These are phyloP conservation scores for Mechanitis messenoides DNA, from an alignment of 2,888 invertebrate species.

Conservation along the genomic window DNA sequence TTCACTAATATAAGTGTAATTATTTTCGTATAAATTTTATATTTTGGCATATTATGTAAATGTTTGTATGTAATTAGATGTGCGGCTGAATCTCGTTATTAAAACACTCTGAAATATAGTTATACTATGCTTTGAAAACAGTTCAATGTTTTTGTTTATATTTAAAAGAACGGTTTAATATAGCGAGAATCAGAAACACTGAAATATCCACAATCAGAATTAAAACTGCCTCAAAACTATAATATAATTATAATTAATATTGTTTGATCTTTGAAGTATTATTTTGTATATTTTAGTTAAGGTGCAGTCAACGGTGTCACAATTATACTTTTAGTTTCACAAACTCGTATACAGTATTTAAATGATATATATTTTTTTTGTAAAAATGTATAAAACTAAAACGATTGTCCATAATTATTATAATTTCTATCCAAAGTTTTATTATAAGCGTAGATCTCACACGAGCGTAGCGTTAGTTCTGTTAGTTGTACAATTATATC, in stretches of 20 bases:
- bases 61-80: slow-evolving; percentile 11
- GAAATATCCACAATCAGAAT: slow-evolving; percentile 33
- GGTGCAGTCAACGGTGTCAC: slow-evolving; percentile 55
- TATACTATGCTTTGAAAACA: too few species aligned
- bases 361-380: slow-evolving; percentile 54
- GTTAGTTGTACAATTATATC: slow-evolving; percentile 64
- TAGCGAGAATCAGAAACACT: too few species aligned
- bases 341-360: slow-evolving; percentile 53
- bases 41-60: slow-evolving; percentile 20
- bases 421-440: slow-evolving; percentile 75
- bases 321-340: slow-evolving; percentile 53
- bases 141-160: too few species aligned
- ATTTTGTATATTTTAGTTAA: slow-evolving; percentile 53
- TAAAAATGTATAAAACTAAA: slow-evolving; percentile 70
- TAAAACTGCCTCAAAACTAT: slow-evolving; percentile 60
- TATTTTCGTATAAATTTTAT: slow-evolving; percentile 59
- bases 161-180: too few species aligned
- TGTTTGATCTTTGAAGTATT: slow-evolving; percentile 47
- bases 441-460: slow-evolving; percentile 75
- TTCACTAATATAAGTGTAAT: slow-evolving; percentile 58
- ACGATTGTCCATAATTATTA: slow-evolving; percentile 60
- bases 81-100: too few species aligned
- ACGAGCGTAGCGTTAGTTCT: slow-evolving; percentile 58
- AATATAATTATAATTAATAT: slow-evolving; percentile 42
- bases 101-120: too few species aligned